A percentile compares a stretch with the other conserved stretches of the same genome.
phyloP scores from a whole-genome alignment of 2,113 vertebrate genomes.

The Apus apus region DNA sequence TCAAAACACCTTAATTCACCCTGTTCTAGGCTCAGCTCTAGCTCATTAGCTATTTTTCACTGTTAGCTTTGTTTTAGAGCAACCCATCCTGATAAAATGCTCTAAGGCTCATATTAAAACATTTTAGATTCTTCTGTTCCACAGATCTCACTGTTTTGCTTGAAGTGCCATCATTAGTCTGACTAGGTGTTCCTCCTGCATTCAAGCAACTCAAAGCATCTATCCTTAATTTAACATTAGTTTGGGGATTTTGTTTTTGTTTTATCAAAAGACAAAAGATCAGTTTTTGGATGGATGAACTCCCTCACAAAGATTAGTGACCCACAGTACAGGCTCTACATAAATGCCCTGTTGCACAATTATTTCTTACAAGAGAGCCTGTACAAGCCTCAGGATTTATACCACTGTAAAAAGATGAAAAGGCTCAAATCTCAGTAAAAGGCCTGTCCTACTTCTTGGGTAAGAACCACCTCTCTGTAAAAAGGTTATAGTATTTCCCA shows the following conservation, averaged over 20 bases:
- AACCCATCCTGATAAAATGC: background rate
- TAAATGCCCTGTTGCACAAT: background rate
- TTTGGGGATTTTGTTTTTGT: background rate
- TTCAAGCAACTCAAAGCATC: background rate
- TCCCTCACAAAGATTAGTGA: background rate
- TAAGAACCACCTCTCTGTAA: background rate
- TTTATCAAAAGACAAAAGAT: background rate
- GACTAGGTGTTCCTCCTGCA: background rate
- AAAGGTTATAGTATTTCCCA: background rate
- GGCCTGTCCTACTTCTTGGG: background rate
- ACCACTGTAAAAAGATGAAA: background rate
- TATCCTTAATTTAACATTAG: background rate
- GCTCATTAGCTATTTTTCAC: background rate
- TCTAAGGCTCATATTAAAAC: background rate
- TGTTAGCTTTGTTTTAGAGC: background rate
- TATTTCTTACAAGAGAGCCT: background rate
- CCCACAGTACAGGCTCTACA: background rate
- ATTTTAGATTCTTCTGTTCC: background rate
- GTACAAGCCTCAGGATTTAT: background rate
- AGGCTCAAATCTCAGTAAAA: background rate
- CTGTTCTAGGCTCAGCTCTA: background rate
- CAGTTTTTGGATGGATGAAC: background rate
- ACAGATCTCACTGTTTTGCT: background rate
- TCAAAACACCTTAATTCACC: background rate
- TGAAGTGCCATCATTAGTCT: background rate